Base-by-base conservation (phyloP, 2,797 vertebrate genomes). In the Amblyraja radiata region DNA sequence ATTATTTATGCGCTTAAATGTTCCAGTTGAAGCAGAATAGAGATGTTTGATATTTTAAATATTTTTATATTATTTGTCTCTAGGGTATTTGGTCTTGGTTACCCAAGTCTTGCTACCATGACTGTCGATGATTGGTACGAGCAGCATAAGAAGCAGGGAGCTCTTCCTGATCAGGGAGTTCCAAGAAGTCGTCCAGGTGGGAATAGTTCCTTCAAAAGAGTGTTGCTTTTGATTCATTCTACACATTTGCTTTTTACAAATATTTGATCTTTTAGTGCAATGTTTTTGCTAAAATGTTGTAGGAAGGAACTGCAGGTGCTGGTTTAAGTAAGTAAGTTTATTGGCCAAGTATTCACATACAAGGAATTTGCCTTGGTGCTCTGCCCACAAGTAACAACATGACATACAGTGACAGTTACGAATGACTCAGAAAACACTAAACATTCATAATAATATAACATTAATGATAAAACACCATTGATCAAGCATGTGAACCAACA, bases 71-170 rank as follows among this genome's bases (percentile, higher is more conserved):
- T 18, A 58, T 46, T 23, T 73, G 39, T 58, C 58, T 58, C 39
- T 94, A 99, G 98, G 93, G 98, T 99, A 93, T 98, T 99, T 93
- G 98, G 99, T 2, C 96, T 96, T 2, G 99, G 98, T 0, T 99
- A 99, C 93, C 99, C 99, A 0, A 97, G 98, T 93, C 95, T 99
- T 88, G 94, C 99, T 14, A 97, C 98, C 0, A 98, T 99, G 98
- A 97, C 98, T 0, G 99, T 99, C 93, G 97, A 98, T 58, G 98
- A 99, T 68, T 99, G 99, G 98, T 99, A 99, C 4, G 97, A 99
- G 0, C 97, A 99, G 77, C 98, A 97, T 94, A 95, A 63, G 6
- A 97, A 94, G 88, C 95, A 94, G 0, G 97, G 97, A n/a, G 93
- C 93, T 0, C 94, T 97, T 84, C 97, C 98, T 0, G 97, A 97